Evolutionary conservation across 2,797 vertebrate genomes (phyloP).

Genomic region (Tragelaphus oryx): DNA sequence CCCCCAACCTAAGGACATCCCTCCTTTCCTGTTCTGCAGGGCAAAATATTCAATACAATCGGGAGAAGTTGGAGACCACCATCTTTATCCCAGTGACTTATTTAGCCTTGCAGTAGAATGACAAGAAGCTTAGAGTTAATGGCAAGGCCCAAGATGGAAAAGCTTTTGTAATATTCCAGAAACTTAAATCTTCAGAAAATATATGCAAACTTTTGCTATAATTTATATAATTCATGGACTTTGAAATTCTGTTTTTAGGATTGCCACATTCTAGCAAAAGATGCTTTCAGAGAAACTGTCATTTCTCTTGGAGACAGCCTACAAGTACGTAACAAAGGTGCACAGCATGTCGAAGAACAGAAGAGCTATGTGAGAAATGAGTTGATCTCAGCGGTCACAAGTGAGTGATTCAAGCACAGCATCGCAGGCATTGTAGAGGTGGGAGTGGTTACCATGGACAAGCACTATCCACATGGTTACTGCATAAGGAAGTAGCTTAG

Average conservation of each 20-base stretch:
- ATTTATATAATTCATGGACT: neutral
- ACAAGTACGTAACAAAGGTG: neutral
- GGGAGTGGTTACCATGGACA: conserved; percentile 31
- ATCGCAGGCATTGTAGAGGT: conserved; percentile 36
- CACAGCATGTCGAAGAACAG: neutral
- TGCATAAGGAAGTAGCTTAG: neutral
- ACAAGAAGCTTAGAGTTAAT: neutral
- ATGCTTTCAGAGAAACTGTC: neutral
- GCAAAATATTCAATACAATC: neutral
- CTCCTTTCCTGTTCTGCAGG: neutral
- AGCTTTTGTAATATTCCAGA: neutral
- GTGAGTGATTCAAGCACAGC: neutral
- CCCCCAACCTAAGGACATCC: neutral
- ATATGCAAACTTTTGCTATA: neutral
- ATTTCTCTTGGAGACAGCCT: neutral
- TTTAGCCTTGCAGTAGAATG: neutral
- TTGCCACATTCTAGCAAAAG: neutral
- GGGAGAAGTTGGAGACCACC: neutral
- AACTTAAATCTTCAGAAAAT: neutral
- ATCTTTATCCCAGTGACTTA: neutral
- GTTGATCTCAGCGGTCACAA: conserved; percentile 51
- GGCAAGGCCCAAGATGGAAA: neutral
- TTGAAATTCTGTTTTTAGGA: neutral
- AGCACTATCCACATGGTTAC: neutral
- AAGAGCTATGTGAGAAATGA: conserved; percentile 3